A percentile compares a stretch with the other conserved stretches of the same genome.
phyloP scores from a whole-genome alignment of 2,888 invertebrate genomes.

The Dasysyrphus tricinctus region DNA sequence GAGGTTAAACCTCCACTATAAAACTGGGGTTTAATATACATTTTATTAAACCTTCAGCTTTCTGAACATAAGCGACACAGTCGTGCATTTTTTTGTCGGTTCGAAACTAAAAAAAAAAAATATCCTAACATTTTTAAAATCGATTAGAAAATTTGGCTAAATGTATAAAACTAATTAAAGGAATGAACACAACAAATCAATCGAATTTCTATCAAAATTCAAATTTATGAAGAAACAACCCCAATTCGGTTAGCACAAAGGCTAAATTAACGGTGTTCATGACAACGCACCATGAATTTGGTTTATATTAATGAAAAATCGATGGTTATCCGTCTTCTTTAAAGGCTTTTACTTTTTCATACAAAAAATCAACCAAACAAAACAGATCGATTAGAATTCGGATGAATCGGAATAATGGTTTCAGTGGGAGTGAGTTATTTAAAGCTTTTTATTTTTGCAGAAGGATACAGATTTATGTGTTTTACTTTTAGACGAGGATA shows the following conservation, averaged over 20 bases:
- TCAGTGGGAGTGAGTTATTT: not conserved
- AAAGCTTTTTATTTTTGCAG: not conserved
- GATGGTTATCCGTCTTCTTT: conserved; percentile 5
- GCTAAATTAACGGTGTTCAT: conserved; percentile 32
- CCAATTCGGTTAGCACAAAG: not conserved
- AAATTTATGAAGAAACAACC: not conserved
- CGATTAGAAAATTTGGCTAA: conserved; percentile 4
- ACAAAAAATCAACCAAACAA: not conserved
- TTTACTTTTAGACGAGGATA: not conserved
- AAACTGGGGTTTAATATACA: too few species aligned
- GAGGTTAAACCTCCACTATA: too few species aligned
- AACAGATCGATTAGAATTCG: not conserved
- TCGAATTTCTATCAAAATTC: conserved; percentile 14
- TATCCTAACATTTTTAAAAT: conserved; percentile 18
- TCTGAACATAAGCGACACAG: too few species aligned
- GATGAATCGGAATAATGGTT: not conserved
- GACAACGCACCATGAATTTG: conserved; percentile 17
- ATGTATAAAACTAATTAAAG: not conserved
- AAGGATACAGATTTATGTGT: not conserved
- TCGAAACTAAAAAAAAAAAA: too few species aligned
- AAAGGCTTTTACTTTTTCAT: not conserved
- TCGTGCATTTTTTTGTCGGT: too few species aligned
- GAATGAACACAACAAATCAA: not conserved
- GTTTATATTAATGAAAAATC: conserved; percentile 27
- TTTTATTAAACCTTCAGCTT: too few species aligned